Evolutionary conservation across 2,888 invertebrate species (phyloP).

Genomic region (Psylliodes chrysocephalus): DNA sequence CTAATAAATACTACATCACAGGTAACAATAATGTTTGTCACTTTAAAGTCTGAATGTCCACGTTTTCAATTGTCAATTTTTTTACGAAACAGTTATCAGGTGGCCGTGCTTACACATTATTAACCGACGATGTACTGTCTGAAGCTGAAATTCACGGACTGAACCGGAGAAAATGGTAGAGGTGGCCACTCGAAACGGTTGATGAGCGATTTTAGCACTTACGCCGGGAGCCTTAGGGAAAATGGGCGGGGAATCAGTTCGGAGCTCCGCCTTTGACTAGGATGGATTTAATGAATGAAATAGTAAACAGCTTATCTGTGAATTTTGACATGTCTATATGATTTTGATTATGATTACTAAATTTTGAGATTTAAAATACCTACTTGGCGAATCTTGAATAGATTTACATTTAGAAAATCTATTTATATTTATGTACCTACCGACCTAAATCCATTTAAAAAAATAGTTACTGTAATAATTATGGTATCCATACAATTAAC

Average conservation of each 20-base stretch:
- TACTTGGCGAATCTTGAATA: no score
- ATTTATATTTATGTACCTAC: no score
- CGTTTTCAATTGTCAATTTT: slow-evolving; percentile 7
- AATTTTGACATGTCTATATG: slow-evolving; percentile 44
- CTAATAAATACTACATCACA: slow-evolving; percentile 2
- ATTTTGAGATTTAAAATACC: no score
- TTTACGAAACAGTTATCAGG: slow-evolving; percentile 11
- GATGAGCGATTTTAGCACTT: slow-evolving; percentile 39
- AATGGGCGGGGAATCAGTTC: slow-evolving; percentile 38
- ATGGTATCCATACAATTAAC: no score
- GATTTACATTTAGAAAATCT: no score
- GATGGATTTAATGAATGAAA: slow-evolving; percentile 60
- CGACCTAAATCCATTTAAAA: no score
- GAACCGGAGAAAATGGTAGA: slow-evolving; percentile 46
- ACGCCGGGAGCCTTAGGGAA: slow-evolving; percentile 26
- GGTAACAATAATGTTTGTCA: slow-evolving; percentile 5
- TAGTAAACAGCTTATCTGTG: slow-evolving; percentile 52
- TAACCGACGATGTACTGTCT: slow-evolving; percentile 59
- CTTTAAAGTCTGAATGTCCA: background rate
- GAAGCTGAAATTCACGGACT: slow-evolving; percentile 55
- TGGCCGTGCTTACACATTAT: slow-evolving; percentile 56
- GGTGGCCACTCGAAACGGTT: slow-evolving; percentile 31
- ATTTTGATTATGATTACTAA: slow-evolving; percentile 29
- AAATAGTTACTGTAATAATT: no score
- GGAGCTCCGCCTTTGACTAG: slow-evolving; percentile 48